A percentile compares a stretch with the other conserved stretches of the same genome.
Conservation (phyloP, 2,113 vertebrate genomes). For the Zosterops borbonicus region DNA sequence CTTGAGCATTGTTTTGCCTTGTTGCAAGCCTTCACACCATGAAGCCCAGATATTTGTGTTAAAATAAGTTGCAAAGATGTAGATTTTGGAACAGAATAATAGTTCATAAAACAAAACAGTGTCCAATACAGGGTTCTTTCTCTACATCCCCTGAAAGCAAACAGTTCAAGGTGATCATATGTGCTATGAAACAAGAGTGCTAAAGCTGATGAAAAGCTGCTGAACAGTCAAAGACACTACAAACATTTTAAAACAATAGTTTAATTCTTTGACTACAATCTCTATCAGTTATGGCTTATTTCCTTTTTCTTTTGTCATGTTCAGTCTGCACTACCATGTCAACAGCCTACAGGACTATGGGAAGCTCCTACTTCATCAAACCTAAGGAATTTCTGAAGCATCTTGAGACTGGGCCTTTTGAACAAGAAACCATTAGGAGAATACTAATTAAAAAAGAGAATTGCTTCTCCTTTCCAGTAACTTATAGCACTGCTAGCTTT, state of each 20-base stretch:
- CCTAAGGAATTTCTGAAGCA: not conserved
- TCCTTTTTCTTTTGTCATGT: not conserved
- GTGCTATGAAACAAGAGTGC: not conserved
- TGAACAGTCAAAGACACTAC: not conserved
- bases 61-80: not conserved
- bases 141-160: not conserved
- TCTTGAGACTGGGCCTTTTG: not conserved
- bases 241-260: not conserved
- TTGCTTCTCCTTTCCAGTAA: not conserved
- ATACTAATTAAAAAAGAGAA: not conserved
- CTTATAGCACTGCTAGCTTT: not conserved
- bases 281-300: not conserved
- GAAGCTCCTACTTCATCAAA: not conserved
- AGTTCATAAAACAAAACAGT: not conserved
- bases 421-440: not conserved
- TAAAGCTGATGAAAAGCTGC: not conserved
- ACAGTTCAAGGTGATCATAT: not conserved
- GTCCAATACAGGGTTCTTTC: not conserved
- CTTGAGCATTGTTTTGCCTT: not conserved
- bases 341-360: not conserved
- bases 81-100: not conserved
- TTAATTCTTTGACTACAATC: not conserved
- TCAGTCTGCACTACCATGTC: not conserved
- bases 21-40: not conserved
- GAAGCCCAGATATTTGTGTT: not conserved